A percentile compares a stretch with the other conserved stretches of the same genome.
These are phyloP conservation scores for Drosophila lini DNA, from an alignment of 1,140 invertebrate species.

Conservation along the genomic window DNA sequence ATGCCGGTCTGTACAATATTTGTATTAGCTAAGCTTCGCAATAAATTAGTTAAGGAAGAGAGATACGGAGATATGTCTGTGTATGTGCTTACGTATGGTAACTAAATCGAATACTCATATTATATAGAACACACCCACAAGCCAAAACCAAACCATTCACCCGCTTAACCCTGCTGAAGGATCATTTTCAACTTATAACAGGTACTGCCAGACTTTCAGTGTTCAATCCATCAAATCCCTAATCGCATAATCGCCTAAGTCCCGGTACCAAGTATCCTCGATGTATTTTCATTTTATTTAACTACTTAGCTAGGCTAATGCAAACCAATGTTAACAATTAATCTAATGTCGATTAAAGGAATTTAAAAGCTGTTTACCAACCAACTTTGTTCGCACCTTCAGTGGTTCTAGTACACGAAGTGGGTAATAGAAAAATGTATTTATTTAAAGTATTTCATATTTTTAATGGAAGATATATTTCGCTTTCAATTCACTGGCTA, in stretches of 20 bases:
- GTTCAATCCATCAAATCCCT: conserved; percentile 28
- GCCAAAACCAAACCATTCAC: conserved; percentile 45
- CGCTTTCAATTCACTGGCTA: conserved; percentile 69
- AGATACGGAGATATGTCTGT: conserved; percentile 28
- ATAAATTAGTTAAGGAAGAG: conserved; percentile 30
- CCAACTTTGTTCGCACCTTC: conserved; percentile 18
- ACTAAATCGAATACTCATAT: conserved; percentile 69
- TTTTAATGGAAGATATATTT: conserved; percentile 81
- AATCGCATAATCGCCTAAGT: conserved; percentile 31
- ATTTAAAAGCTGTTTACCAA: conserved; percentile 55
- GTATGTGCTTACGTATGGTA: conserved; percentile 37
- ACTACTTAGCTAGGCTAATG: conserved; percentile 29
- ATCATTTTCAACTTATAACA: conserved; percentile 31
- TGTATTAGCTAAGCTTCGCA: conserved; percentile 54
- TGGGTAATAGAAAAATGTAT: conserved; percentile 74
- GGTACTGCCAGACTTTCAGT: conserved; percentile 53
- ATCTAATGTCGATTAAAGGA: conserved; percentile 44
- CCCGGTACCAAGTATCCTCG: conserved; percentile 47
- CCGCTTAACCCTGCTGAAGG: conserved; percentile 44
- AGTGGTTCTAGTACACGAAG: conserved; percentile 24
- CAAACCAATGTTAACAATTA: conserved; percentile 38
- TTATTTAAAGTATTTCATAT: conserved; percentile 79
- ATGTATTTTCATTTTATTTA: conserved; percentile 49
- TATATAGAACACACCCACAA: conserved; percentile 49
- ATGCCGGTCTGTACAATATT: conserved; percentile 73